A percentile compares a stretch with the other conserved stretches of the same genome.
Conservation (phyloP, 2,888 invertebrate genomes). For the Ctenicera cuprea region DNA sequence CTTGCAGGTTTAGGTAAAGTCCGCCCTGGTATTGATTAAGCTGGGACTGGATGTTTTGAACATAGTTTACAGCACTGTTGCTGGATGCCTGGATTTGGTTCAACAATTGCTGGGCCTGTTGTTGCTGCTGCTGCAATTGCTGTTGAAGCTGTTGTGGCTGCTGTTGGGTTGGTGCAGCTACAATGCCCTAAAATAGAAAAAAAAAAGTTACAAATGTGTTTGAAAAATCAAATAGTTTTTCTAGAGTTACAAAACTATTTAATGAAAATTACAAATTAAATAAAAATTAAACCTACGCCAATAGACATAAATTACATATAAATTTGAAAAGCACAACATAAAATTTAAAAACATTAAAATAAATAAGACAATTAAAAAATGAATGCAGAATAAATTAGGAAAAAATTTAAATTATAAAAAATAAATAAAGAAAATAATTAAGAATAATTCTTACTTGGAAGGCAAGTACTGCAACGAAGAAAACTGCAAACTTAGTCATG, state of each 20-base stretch:
- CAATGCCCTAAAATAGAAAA: too few species aligned
- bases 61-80: neutral
- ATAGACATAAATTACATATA: too few species aligned
- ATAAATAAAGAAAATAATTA: neutral
- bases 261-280: too few species aligned
- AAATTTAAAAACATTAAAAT: neutral
- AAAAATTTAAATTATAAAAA: constrained; percentile 10
- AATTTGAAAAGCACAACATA: too few species aligned
- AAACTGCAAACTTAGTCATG: constrained; percentile 13
- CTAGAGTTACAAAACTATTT: too few species aligned
- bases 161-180: neutral
- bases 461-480: neutral
- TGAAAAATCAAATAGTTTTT: too few species aligned
- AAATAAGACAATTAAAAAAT: too few species aligned
- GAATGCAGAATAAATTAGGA: too few species aligned
- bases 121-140: neutral
- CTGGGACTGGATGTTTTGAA: neutral
- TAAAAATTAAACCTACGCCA: too few species aligned
- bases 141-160: constrained; percentile 5
- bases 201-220: too few species aligned
- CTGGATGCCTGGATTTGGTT: neutral
- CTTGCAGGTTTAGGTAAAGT: neutral
- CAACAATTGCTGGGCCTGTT: neutral
- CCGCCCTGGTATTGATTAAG: neutral
- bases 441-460: neutral